phyloP scores from a whole-genome alignment of 2,797 vertebrate genomes.

The Ctenopoma multispine region DNA sequence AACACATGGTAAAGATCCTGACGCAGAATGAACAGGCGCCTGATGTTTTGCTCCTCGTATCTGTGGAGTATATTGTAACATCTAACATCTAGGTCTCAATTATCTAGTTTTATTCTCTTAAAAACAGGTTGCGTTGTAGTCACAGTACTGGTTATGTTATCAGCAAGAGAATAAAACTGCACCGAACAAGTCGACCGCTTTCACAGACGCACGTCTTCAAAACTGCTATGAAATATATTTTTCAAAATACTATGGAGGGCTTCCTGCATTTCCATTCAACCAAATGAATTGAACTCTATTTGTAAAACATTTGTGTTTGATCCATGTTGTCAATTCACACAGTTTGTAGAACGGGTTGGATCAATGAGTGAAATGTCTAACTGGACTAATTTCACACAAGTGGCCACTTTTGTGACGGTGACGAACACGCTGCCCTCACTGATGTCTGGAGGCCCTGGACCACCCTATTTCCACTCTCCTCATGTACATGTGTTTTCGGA shows the following conservation, averaged over 20 bases:
- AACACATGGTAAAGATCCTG: conserved; percentile 29
- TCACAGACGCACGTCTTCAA: too few species aligned
- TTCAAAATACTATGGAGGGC: neutral
- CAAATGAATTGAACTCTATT: neutral
- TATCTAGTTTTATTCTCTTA: too few species aligned
- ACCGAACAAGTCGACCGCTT: too few species aligned
- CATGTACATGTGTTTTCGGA: conserved; percentile 63
- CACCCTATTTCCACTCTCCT: conserved; percentile 30
- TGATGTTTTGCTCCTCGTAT: conserved; percentile 6
- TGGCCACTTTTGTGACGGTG: neutral
- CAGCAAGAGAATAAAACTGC: too few species aligned
- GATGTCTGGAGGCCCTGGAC: conserved; percentile 24
- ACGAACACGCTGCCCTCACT: neutral
- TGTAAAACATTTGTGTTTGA: conserved; percentile 24
- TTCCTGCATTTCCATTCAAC: neutral
- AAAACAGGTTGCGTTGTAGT: too few species aligned
- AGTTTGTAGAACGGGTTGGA: neutral
- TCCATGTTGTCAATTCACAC: conserved; percentile 8
- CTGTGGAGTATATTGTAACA: too few species aligned
- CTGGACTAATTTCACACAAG: conserved; percentile 14
- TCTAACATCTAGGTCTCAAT: too few species aligned
- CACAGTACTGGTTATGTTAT: too few species aligned
- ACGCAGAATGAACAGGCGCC: conserved; percentile 19
- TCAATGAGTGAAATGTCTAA: conserved; percentile 31
- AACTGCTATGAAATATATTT: too few species aligned